phyloP scores from a whole-genome alignment of 2,888 invertebrate species.

The Caenorhabditis japonica region DNA sequence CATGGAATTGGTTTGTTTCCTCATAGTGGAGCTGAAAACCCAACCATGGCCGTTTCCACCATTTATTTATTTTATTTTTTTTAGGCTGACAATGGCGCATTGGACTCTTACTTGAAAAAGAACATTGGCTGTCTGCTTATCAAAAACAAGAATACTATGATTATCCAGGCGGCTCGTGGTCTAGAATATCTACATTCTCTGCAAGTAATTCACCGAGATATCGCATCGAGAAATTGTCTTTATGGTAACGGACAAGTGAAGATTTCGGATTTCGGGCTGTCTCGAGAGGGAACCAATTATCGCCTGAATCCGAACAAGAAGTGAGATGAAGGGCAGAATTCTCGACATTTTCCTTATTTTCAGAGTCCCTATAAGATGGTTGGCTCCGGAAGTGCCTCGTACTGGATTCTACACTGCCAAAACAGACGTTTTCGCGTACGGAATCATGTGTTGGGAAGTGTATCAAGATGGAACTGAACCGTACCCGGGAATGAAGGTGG shows the following conservation, averaged over 20 bases:
- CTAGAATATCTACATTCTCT: conserved; percentile 63
- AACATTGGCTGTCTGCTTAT: conserved; percentile 29
- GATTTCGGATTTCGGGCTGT: conserved; percentile 60
- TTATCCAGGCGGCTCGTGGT: conserved; percentile 61
- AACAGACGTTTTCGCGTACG: conserved; percentile 61
- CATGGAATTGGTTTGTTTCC: conserved; percentile 70
- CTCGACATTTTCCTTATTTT: neutral
- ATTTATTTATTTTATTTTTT: too few species aligned
- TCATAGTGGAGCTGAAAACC: too few species aligned
- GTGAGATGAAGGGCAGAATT: conserved; percentile 8
- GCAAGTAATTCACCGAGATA: conserved; percentile 54
- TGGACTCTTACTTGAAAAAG: conserved; percentile 66
- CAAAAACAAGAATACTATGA: conserved; percentile 61
- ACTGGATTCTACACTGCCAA: conserved; percentile 52
- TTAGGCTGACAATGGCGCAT: conserved; percentile 60
- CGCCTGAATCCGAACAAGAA: conserved; percentile 44
- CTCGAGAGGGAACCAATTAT: conserved; percentile 47
- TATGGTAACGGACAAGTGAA: conserved; percentile 58
- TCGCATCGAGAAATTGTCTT: conserved; percentile 60
- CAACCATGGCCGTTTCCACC: too few species aligned
- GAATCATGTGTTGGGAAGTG: conserved; percentile 51
- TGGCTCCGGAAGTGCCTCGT: conserved; percentile 61
- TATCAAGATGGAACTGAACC: conserved; percentile 62
- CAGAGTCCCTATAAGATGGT: conserved; percentile 61
- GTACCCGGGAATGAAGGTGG: conserved; percentile 62